Percentiles rank a stretch among this genome's conserved stretches.
phyloP scores from a whole-genome alignment of 2,888 invertebrate species.

The Subacronicta megacephala region DNA sequence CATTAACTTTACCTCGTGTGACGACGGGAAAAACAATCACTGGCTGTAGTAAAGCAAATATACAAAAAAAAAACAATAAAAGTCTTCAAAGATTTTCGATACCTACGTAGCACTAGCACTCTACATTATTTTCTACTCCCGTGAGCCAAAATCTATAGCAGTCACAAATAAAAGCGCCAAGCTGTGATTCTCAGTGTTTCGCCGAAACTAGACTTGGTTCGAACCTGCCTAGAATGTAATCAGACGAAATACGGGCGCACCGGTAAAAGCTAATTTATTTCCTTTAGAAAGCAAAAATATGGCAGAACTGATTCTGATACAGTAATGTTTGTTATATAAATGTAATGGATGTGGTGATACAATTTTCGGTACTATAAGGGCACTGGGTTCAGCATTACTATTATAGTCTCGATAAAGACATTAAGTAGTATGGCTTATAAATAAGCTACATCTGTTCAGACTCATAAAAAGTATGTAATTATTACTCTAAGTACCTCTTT shows the following conservation, averaged over 20 bases:
- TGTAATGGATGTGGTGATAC: neutral
- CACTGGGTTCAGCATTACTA: neutral
- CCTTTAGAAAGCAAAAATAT: slow-evolving; percentile 9
- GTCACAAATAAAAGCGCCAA: slow-evolving; percentile 33
- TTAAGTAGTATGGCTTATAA: too few relatives aligned
- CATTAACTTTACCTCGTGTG: too few relatives aligned
- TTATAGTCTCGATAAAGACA: too few relatives aligned
- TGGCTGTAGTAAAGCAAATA: too few relatives aligned
- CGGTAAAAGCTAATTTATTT: slow-evolving; percentile 16
- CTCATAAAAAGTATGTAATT: too few relatives aligned
- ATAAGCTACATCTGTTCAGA: too few relatives aligned
- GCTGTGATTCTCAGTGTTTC: slow-evolving; percentile 37
- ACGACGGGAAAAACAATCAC: too few relatives aligned
- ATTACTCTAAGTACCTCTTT: too few relatives aligned
- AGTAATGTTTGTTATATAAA: neutral
- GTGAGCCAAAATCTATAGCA: slow-evolving; percentile 31
- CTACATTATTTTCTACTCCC: slow-evolving; percentile 7
- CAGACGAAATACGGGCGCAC: slow-evolving; percentile 23
- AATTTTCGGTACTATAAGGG: neutral
- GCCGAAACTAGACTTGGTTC: slow-evolving; percentile 25
- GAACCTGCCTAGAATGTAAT: slow-evolving; percentile 46
- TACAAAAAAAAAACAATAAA: neutral
- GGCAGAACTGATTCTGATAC: neutral
- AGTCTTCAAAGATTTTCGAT: slow-evolving; percentile 23
- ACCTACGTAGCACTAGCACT: slow-evolving; percentile 1